Conservation (phyloP, 2,888 invertebrate genomes). For the Cataglyphis cursor region DNA sequence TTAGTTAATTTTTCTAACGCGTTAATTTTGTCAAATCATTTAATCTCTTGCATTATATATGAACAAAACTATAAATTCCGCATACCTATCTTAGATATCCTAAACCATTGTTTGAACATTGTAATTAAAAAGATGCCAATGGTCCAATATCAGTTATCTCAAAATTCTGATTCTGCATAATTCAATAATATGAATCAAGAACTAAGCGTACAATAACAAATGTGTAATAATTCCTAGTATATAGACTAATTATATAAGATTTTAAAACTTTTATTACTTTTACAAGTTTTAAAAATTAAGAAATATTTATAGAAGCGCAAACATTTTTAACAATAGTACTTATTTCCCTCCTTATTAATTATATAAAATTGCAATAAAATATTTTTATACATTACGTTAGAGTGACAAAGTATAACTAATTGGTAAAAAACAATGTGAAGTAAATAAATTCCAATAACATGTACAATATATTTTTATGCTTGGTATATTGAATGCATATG, state of each 20-base stretch:
- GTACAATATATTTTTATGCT: neutral
- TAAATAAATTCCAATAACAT: neutral
- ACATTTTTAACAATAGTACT: neutral
- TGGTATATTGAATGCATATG: neutral
- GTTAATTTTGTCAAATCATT: neutral
- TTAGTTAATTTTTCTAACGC: neutral
- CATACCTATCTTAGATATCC: constrained; percentile 65
- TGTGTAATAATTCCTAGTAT: neutral
- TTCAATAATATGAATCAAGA: constrained; percentile 8
- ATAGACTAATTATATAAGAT: neutral
- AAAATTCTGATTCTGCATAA: constrained; percentile 26
- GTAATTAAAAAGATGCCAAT: constrained; percentile 32
- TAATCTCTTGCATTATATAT: neutral
- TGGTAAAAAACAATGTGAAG: neutral
- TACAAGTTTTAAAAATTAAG: neutral
- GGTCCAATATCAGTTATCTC: neutral
- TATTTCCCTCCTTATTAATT: neutral
- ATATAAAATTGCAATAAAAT: neutral
- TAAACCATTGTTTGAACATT: constrained; percentile 58
- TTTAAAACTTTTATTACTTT: neutral
- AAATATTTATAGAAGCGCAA: neutral
- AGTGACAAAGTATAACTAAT: neutral
- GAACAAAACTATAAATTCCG: neutral
- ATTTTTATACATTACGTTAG: neutral
- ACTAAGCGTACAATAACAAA: neutral